Percentiles rank a stretch among this genome's conserved stretches.
Conservation (phyloP, 2,888 invertebrate species). For the Harpalus rufipes region DNA sequence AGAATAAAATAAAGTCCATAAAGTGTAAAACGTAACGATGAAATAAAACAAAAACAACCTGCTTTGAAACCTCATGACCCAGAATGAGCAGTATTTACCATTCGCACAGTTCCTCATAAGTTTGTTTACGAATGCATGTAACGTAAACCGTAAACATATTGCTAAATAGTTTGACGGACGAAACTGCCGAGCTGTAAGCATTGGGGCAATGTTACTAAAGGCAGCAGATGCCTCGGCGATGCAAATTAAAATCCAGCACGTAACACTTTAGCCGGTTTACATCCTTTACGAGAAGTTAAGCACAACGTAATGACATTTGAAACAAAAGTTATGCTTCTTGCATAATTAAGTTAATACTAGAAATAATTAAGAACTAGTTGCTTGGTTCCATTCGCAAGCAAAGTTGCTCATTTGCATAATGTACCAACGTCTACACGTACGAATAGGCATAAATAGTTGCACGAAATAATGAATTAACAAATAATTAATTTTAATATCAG, state of each 20-base stretch:
- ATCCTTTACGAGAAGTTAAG: conserved; percentile 38
- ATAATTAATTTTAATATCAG: too few relatives aligned
- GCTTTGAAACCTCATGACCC: neutral
- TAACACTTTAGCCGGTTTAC: conserved; percentile 2
- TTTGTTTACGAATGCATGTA: conserved; percentile 33
- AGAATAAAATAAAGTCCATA: conserved; percentile 6
- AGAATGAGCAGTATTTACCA: conserved; percentile 7
- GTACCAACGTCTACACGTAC: neutral
- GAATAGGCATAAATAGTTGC: too few relatives aligned
- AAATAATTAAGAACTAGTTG: conserved; percentile 8
- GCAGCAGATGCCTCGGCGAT: neutral
- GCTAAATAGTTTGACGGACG: conserved; percentile 47
- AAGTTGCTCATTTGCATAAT: neutral
- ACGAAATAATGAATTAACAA: too few relatives aligned
- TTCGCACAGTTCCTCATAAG: conserved; percentile 26
- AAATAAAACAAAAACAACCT: neutral
- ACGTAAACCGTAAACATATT: conserved; percentile 31
- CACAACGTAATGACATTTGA: conserved; percentile 27
- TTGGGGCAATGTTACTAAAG: neutral
- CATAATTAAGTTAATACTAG: conserved; percentile 29
- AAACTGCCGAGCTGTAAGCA: conserved; percentile 15
- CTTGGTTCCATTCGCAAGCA: neutral
- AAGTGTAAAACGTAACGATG: neutral
- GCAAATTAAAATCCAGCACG: conserved; percentile 47
- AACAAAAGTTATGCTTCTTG: conserved; percentile 24